These are phyloP conservation scores for Phrynosoma platyrhinos DNA, from an alignment of 2,113 vertebrate species.

Conservation along the genomic window DNA sequence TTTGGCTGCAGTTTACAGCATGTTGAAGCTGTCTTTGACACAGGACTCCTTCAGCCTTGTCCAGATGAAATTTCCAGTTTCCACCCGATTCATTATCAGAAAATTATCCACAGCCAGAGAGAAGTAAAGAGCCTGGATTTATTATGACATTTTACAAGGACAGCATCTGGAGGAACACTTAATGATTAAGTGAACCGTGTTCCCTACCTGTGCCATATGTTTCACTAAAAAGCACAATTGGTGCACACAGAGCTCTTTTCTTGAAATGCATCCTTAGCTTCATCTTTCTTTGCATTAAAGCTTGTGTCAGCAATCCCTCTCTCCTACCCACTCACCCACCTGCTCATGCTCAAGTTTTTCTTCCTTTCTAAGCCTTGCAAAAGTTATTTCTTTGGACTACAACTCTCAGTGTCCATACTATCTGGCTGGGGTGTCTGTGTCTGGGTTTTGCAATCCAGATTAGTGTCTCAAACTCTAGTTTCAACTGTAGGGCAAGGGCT, in stretches of 20 bases:
- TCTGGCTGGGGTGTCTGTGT: too few species aligned
- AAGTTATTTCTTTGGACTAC: too few species aligned
- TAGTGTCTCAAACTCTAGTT: background rate
- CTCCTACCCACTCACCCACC: background rate
- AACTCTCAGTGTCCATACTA: background rate
- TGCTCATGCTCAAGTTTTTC: background rate
- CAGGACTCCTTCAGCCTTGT: background rate
- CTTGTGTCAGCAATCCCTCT: background rate
- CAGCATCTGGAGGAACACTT: constrained; percentile 43
- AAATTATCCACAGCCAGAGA: constrained; percentile 23
- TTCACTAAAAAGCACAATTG: constrained; percentile 18
- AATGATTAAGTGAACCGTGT: constrained; percentile 35
- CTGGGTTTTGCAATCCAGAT: too few species aligned
- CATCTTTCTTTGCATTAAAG: background rate
- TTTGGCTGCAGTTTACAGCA: background rate
- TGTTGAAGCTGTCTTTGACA: background rate
- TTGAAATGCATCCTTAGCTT: background rate
- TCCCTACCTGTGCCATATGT: constrained; percentile 4
- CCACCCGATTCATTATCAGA: constrained; percentile 54
- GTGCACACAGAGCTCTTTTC: background rate
- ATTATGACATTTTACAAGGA: constrained; percentile 50
- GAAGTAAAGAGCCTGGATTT: constrained; percentile 51
- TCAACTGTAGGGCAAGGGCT: background rate
- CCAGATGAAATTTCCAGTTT: constrained; percentile 54
- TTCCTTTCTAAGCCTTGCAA: background rate